Evolutionary conservation across 1,140 invertebrate species (phyloP).

Genomic region (Kradibia gibbosae): DNA sequence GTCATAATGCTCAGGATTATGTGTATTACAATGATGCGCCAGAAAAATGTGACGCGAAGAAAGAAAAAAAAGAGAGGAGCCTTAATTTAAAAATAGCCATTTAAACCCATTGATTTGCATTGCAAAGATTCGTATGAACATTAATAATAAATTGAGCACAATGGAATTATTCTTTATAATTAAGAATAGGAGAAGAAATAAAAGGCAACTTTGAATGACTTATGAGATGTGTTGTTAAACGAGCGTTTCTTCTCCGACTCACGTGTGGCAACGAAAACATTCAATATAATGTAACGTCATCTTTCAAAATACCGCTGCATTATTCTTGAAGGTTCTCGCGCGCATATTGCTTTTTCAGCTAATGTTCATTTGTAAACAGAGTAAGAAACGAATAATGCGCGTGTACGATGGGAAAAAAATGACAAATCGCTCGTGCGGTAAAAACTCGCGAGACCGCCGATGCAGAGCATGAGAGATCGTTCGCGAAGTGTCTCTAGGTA

Average conservation of each 20-base stretch:
- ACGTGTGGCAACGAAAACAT: background rate
- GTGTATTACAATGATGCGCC: background rate
- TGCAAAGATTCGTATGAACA: background rate
- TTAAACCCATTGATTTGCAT: background rate
- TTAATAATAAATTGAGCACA: slow-evolving; percentile 3
- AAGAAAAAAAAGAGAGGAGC: no score
- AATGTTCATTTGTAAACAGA: background rate
- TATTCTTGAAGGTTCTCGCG: background rate
- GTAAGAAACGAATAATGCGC: background rate
- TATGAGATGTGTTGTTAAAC: background rate
- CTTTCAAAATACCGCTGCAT: background rate
- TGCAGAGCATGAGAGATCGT: background rate
- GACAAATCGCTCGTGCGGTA: background rate
- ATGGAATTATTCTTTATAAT: background rate
- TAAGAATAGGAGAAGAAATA: no score
- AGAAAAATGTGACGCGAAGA: background rate
- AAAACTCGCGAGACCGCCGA: background rate
- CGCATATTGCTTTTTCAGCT: background rate
- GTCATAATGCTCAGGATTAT: background rate
- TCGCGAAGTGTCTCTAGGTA: background rate
- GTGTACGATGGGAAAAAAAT: background rate
- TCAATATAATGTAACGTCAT: background rate
- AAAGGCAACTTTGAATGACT: background rate
- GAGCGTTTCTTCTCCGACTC: background rate
- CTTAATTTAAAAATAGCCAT: background rate